A percentile compares a stretch with the other conserved stretches of the same genome.
Evolutionary conservation across 1,140 invertebrate genomes (phyloP).

Genomic region (Sitodiplosis mosellana): DNA sequence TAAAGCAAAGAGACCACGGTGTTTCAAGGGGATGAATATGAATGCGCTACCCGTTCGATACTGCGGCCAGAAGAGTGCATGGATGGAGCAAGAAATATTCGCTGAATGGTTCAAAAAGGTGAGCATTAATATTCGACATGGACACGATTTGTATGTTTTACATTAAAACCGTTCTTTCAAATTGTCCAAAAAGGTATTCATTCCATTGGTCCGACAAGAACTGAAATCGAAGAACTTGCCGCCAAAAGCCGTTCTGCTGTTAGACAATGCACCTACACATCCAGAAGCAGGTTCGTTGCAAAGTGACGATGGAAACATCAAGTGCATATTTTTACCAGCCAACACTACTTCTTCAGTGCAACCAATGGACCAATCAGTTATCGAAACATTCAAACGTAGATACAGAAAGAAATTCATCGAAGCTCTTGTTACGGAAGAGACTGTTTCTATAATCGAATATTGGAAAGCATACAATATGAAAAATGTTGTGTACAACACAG

Average conservation of each 20-base stretch:
- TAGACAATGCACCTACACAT: slow-evolving; percentile 24
- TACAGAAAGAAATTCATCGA: no score
- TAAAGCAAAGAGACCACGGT: slow-evolving; percentile 10
- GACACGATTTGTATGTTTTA: no score
- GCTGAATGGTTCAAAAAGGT: slow-evolving; percentile 21
- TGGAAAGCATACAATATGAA: no score
- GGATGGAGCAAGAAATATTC: slow-evolving; percentile 21
- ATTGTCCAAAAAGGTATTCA: no score
- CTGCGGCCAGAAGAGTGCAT: slow-evolving; percentile 18
- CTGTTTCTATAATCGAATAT: no score
- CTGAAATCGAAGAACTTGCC: slow-evolving; percentile 20
- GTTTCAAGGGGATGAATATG: slow-evolving; percentile 8
- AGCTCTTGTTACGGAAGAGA: no score
- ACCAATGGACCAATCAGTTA: slow-evolving; percentile 23
- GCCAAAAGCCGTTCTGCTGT: slow-evolving; percentile 21
- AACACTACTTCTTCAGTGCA: slow-evolving; percentile 23
- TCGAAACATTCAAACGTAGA: no score
- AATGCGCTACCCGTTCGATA: slow-evolving; percentile 18
- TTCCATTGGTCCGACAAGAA: slow-evolving; percentile 16
- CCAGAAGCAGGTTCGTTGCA: slow-evolving; percentile 20
- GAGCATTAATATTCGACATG: no score
- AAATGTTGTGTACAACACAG: no score
- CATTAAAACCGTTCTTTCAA: no score
- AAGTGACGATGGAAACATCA: slow-evolving; percentile 20
- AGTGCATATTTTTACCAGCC: slow-evolving; percentile 23